These are phyloP conservation scores for Mallateleia sp. DNA, from an alignment of 2,888 invertebrate genomes.

Conservation along the genomic window DNA sequence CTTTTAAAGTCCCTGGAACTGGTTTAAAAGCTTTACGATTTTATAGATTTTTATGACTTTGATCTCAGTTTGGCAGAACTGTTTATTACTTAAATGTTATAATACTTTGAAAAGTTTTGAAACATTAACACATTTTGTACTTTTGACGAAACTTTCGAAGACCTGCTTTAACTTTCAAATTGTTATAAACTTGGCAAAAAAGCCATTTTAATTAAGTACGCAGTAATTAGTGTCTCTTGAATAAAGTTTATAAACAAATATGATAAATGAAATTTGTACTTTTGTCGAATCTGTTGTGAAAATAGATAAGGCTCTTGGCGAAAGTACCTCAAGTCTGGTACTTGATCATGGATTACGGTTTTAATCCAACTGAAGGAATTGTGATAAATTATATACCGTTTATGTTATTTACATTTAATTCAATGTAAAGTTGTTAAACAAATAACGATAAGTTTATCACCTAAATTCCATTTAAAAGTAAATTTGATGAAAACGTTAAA, in stretches of 20 bases:
- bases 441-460: background rate
- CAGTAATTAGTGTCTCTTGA: constrained; percentile 15
- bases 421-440: background rate
- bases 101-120: constrained; percentile 36
- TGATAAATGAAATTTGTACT: background rate
- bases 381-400: too few species aligned
- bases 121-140: constrained; percentile 49
- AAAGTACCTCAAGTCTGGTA: background rate
- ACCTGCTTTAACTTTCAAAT: constrained; percentile 54
- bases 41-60: constrained; percentile 69
- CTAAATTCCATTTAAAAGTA: too few species aligned
- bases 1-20: constrained; percentile 22
- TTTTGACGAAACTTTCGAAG: constrained; percentile 27
- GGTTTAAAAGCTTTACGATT: constrained; percentile 40
- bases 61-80: constrained; percentile 47
- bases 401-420: too few species aligned
- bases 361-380: background rate
- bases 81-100: constrained; percentile 67
- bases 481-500: background rate
- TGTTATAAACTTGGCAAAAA: constrained; percentile 50
- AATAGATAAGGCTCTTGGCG: background rate
- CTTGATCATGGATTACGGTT: background rate
- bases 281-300: background rate
- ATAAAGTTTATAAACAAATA: constrained; percentile 30
- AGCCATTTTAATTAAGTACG: constrained; percentile 33